These are phyloP conservation scores for Eristalis tenax DNA, from an alignment of 2,888 invertebrate genomes.

Conservation along the genomic window DNA sequence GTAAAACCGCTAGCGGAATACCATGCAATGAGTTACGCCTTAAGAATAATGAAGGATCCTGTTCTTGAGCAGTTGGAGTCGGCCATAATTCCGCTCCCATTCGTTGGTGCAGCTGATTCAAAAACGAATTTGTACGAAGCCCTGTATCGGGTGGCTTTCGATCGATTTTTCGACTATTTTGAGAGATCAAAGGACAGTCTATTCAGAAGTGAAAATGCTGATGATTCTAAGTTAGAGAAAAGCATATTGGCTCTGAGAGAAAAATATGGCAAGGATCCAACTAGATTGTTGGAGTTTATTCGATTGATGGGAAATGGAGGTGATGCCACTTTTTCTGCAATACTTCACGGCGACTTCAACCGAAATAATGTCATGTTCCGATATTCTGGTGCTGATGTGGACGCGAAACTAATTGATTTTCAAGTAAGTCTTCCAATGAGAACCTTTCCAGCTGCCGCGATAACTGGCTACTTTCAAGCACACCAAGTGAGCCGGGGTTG, in stretches of 20 bases:
- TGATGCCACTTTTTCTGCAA: conserved; percentile 76
- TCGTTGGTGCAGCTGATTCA: conserved; percentile 70
- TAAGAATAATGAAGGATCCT: conserved; percentile 74
- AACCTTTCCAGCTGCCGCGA: background rate
- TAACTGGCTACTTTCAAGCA: background rate
- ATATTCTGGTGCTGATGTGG: conserved; percentile 73
- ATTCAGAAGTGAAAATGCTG: conserved; percentile 50
- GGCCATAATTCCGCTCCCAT: conserved; percentile 75
- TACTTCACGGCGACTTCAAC: conserved; percentile 80
- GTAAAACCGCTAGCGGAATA: conserved; percentile 76
- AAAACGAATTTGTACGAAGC: conserved; percentile 75
- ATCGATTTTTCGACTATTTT: conserved; percentile 78
- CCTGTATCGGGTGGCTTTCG: conserved; percentile 77
- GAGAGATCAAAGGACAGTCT: conserved; percentile 73
- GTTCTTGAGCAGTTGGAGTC: conserved; percentile 74
- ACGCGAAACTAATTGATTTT: conserved; percentile 79
- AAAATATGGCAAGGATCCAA: conserved; percentile 76
- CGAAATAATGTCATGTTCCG: conserved; percentile 80
- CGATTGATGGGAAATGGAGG: conserved; percentile 72
- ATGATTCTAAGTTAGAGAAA: conserved; percentile 72
- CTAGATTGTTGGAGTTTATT: conserved; percentile 76
- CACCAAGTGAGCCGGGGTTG: background rate
- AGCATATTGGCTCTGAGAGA: conserved; percentile 74
- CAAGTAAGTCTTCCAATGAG: conserved; percentile 73
- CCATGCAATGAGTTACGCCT: conserved; percentile 78